Percentiles rank a stretch among this genome's conserved stretches.
phyloP scores from a whole-genome alignment of 2,888 invertebrate species.

The Beris morrisii region DNA sequence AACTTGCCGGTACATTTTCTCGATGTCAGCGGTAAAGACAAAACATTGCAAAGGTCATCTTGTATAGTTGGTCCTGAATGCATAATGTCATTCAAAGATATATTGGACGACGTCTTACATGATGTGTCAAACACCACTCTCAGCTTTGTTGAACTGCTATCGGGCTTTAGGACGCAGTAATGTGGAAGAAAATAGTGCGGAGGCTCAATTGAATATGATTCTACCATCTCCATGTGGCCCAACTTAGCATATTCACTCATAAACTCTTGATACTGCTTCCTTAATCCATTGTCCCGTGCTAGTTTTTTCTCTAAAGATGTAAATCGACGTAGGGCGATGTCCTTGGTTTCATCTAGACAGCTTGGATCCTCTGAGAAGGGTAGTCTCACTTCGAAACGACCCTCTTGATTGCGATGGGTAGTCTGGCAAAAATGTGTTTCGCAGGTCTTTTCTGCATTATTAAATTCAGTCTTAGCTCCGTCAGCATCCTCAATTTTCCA shows the following conservation, averaged over 20 bases:
- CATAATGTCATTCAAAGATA: background rate
- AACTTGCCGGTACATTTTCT: background rate
- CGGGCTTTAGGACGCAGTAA: background rate
- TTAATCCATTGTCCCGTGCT: background rate
- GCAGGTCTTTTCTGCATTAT: background rate
- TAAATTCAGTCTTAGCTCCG: background rate
- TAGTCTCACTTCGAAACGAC: background rate
- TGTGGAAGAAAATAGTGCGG: slow-evolving; percentile 1
- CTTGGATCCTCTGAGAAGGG: slow-evolving; percentile 4
- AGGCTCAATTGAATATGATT: background rate
- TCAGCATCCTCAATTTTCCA: slow-evolving; percentile 1
- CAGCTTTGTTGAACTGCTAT: slow-evolving; percentile 3
- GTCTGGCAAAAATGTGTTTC: slow-evolving; percentile 3
- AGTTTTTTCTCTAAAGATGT: background rate
- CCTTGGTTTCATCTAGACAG: background rate
- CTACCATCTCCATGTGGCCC: background rate
- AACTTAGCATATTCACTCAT: background rate
- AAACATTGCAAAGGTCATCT: background rate
- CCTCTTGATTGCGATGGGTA: background rate
- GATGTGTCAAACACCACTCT: background rate
- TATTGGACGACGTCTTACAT: background rate
- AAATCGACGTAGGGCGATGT: background rate
- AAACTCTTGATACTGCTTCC: background rate
- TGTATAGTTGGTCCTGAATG: slow-evolving; percentile 2
- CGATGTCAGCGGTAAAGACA: background rate